Evolutionary conservation across 2,888 invertebrate genomes (phyloP).

Genomic region (Ernsta delagoae): DNA sequence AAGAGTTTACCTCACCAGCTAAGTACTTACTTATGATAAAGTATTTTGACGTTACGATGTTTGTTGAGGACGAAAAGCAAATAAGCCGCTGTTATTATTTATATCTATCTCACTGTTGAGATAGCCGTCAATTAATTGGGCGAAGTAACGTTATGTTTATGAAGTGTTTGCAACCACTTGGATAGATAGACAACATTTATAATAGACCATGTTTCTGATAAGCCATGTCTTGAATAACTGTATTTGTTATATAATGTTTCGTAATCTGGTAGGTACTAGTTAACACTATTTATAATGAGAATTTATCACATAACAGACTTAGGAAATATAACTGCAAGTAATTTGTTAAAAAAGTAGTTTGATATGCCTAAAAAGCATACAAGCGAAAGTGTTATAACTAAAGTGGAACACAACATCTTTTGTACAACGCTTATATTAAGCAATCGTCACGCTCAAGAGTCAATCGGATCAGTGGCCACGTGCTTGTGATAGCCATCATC

Average conservation of each 20-base stretch:
- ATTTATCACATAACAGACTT: too few species aligned
- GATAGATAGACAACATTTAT: constrained; percentile 28
- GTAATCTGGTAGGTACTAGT: neutral
- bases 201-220: constrained; percentile 20
- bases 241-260: constrained; percentile 16
- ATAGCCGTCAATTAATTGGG: constrained; percentile 51
- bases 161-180: constrained; percentile 49
- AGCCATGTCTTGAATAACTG: constrained; percentile 16
- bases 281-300: neutral
- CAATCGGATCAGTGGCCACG: constrained; percentile 54
- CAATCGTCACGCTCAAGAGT: constrained; percentile 32
- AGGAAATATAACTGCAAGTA: neutral
- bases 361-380: neutral
- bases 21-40: constrained; percentile 15
- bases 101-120: constrained; percentile 41
- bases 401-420: neutral
- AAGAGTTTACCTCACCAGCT: too few species aligned
- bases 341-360: too few species aligned
- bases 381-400: neutral
- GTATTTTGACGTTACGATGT: constrained; percentile 12
- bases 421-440: constrained; percentile 2
- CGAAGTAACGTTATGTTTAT: constrained; percentile 49
- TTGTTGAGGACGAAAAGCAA: constrained; percentile 22
- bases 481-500: constrained; percentile 61
- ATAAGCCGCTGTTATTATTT: constrained; percentile 22